Base-by-base conservation (phyloP, 2,888 invertebrate genomes). In the Strigamia transsilvanica region DNA sequence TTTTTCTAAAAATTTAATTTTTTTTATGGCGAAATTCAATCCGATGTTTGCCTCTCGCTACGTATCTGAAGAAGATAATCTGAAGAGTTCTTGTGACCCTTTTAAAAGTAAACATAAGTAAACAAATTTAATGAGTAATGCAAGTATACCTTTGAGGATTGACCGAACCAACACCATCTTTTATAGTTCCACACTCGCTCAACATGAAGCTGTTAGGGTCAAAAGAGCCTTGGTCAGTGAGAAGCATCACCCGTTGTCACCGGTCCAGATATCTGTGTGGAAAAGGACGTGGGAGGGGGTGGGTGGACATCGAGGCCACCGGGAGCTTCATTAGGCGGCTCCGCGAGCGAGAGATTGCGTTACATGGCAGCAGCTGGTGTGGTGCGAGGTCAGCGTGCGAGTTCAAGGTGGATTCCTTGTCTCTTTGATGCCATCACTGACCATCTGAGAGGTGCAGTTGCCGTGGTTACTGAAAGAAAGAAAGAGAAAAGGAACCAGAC, bases 101-200 rank as follows among this genome's bases (percentile, higher is more conserved):
- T 73, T 73, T 73, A 73, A 73, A 73, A 73, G 73, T 73, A 73
- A 73, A 73, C 73, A 73, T n/a, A 73, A 73, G 73, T 73, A 73
- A 73, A 73, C 73, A 73, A 73, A 73, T 73, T 73, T 73, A 73
- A 73, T 73, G 73, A 73, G 73, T 73, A 73, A 73, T 32, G 73
- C 73, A 73, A 73, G 73, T 73, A 27, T 73, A 73, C 73, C 73
- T 73, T 73, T 73, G 73, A 73, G 73, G 13, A 73, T 73, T 73
- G 73, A 73, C 73, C 73, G 73, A 73, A 73, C 73, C 73, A 73
- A 23, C 32, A 23, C 73, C 73, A 73, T 27, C 27, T 73, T 73
- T 73, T 73, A 73, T 32, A 73, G 73, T 73, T 73, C 73, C n/a
- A 23, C 23, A 73, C 73, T 56, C 73, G 61, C 61, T 73, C 73